Evolutionary conservation across 2,797 vertebrate genomes (phyloP).

Genomic region (Antrozous pallidus): DNA sequence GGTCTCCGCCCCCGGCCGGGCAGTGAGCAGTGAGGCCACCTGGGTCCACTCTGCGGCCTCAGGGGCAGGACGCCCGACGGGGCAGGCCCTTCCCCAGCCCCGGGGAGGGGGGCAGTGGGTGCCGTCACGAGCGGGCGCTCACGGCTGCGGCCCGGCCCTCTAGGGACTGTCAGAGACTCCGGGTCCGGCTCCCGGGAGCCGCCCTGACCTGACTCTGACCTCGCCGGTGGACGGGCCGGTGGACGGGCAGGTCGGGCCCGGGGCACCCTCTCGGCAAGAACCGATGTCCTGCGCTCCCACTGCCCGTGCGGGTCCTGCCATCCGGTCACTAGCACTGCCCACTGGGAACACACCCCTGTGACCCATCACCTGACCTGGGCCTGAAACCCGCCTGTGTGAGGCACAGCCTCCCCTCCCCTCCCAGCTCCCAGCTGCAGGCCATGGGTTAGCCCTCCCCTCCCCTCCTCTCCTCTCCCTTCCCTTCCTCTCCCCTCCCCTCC

Average conservation of each 20-base stretch:
- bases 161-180: neutral
- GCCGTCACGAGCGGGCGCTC: neutral
- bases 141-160: rapidly evolving
- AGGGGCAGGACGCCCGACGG: constrained; percentile 85
- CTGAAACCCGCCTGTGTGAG: rapidly evolving
- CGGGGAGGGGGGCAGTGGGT: constrained; percentile 77
- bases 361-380: rapidly evolving
- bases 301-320: neutral
- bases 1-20: neutral
- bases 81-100: constrained; percentile 86
- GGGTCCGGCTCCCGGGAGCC: neutral
- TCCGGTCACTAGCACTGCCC: neutral
- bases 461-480: rapidly evolving
- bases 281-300: rapidly evolving
- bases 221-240: neutral
- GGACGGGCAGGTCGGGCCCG: no score
- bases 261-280: rapidly evolving
- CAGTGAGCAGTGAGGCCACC: neutral
- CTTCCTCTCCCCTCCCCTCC: no score
- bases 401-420: rapidly evolving
- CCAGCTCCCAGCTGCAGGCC: no score
- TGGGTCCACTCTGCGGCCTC: neutral
- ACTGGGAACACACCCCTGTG: neutral
- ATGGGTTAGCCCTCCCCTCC: neutral
- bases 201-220: neutral